Evolutionary conservation across 2,113 vertebrate genomes (phyloP).

Genomic region (Nicator chloris): DNA sequence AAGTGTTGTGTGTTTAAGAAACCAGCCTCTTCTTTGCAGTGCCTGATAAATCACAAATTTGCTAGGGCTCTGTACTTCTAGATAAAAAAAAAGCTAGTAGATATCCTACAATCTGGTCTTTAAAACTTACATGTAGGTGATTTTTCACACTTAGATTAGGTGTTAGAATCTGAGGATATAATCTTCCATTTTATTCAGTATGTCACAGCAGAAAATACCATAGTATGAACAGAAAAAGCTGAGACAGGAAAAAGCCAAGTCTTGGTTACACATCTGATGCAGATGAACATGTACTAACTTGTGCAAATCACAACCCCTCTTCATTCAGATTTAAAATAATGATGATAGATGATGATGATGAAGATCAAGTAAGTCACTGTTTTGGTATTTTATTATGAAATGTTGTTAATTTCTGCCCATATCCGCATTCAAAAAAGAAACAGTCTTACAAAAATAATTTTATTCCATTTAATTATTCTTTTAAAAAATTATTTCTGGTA

Average conservation of each 20-base stretch:
- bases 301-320: not conserved
- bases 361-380: not conserved
- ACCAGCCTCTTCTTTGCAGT: not conserved
- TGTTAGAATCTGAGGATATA: not conserved
- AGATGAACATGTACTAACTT: not conserved
- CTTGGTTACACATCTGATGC: not conserved
- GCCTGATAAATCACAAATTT: not conserved
- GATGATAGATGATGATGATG: not conserved
- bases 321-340: not conserved
- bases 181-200: not conserved
- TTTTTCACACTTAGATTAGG: not conserved
- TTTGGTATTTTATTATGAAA: not conserved
- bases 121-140: not conserved
- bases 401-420: not conserved
- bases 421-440: not conserved
- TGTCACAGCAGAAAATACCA: not conserved
- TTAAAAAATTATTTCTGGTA: not conserved
- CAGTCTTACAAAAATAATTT: not conserved
- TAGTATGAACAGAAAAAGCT: not conserved
- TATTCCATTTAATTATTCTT: not conserved
- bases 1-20: not conserved
- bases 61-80: not conserved
- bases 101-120: not conserved
- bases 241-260: not conserved
- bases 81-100: not conserved